Percentiles rank a stretch among this genome's conserved stretches.
Evolutionary conservation across 2,888 invertebrate species (phyloP).

Genomic region (Agonopterix arenella): DNA sequence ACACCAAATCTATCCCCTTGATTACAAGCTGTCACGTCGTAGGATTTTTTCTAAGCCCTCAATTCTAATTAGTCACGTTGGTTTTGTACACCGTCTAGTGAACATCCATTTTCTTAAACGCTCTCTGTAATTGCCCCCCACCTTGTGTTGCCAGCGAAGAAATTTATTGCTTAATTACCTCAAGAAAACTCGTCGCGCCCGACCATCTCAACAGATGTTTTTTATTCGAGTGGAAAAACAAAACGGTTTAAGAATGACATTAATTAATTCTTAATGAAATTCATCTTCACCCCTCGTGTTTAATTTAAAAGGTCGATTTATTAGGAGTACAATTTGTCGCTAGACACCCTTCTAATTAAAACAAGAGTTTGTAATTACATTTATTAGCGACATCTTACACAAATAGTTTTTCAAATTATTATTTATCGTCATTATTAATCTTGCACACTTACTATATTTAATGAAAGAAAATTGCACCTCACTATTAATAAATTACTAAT

Average conservation of each 20-base stretch:
- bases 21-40: constrained; percentile 75
- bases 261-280: constrained; percentile 78
- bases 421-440: no score
- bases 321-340: constrained; percentile 74
- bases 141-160: constrained; percentile 70
- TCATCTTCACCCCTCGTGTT: constrained; percentile 74
- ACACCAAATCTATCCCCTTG: constrained; percentile 65
- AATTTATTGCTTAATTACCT: constrained; percentile 79
- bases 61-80: constrained; percentile 68
- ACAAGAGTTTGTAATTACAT: constrained; percentile 57
- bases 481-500: constrained; percentile 29
- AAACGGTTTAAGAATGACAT: constrained; percentile 76
- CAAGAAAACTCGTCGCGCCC: constrained; percentile 68
- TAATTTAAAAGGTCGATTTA: constrained; percentile 73
- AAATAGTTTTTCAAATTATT: constrained; percentile 34
- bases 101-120: constrained; percentile 71
- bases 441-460: not conserved
- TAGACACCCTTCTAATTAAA: constrained; percentile 51
- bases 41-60: constrained; percentile 72
- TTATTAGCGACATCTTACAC: constrained; percentile 59
- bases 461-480: not conserved
- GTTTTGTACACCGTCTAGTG: constrained; percentile 41
- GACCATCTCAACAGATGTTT: constrained; percentile 68
- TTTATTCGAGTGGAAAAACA: constrained; percentile 73
- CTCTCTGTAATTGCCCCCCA: constrained; percentile 67